These are phyloP conservation scores for Ormyrus nitidulus DNA, from an alignment of 2,888 invertebrate genomes.

Conservation along the genomic window DNA sequence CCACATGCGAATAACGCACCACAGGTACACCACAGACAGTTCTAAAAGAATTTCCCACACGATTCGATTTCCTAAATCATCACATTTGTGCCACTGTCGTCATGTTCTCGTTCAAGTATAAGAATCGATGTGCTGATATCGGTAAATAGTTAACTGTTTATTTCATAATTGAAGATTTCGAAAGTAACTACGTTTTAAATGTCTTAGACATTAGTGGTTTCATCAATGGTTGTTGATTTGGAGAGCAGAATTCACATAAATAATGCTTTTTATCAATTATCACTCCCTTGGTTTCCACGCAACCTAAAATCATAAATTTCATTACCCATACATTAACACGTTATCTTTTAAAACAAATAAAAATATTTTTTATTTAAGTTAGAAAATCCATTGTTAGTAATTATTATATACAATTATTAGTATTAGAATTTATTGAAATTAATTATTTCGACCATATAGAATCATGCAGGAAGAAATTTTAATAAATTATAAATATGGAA, in stretches of 20 bases:
- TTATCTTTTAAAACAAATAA: not conserved
- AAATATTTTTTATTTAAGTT: not conserved
- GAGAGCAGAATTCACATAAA: constrained; percentile 71
- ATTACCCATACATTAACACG: not conserved
- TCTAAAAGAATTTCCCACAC: constrained; percentile 27
- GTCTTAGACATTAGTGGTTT: constrained; percentile 70
- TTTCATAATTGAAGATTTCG: constrained; percentile 25
- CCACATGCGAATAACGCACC: constrained; percentile 22
- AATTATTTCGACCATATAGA: too few species aligned
- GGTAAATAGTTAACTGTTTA: constrained; percentile 1
- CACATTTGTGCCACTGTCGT: not conserved
- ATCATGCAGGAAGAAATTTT: too few species aligned
- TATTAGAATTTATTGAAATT: too few species aligned
- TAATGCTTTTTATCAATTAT: constrained; percentile 72
- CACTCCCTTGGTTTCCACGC: constrained; percentile 73
- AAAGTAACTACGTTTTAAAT: constrained; percentile 63
- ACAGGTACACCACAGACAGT: constrained; percentile 30
- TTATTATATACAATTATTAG: too few species aligned
- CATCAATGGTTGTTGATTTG: constrained; percentile 66
- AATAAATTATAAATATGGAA: too few species aligned
- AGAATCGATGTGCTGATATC: constrained; percentile 1
- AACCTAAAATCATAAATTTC: constrained; percentile 61
- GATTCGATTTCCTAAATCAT: not conserved
- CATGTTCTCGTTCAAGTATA: constrained; percentile 18
- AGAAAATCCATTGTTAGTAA: too few species aligned